A percentile compares a stretch with the other conserved stretches of the same genome.
These are phyloP conservation scores for Psettodes erumei DNA, from an alignment of 2,113 vertebrate species.

Conservation along the genomic window DNA sequence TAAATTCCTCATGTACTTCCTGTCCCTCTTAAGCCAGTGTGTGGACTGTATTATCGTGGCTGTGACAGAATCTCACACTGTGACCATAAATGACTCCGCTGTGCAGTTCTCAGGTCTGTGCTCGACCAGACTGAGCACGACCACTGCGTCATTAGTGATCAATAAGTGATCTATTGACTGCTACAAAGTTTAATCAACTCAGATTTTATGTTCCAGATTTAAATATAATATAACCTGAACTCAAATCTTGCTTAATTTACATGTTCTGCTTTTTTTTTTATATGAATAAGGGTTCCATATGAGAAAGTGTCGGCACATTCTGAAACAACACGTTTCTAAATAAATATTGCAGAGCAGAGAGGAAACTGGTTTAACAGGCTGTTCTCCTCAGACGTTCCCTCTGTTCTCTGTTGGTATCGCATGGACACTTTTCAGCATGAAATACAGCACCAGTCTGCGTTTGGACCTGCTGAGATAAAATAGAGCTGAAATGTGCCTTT, in stretches of 20 bases:
- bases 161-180: background rate
- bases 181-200: background rate
- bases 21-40: slow-evolving; percentile 66
- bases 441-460: slow-evolving; percentile 67
- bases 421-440: slow-evolving; percentile 57
- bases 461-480: slow-evolving; percentile 73
- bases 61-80: slow-evolving; percentile 77
- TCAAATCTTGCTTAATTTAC: background rate
- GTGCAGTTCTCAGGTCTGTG: background rate
- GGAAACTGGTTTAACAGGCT: slow-evolving; percentile 48
- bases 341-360: slow-evolving; percentile 23
- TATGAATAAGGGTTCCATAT: background rate
- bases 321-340: slow-evolving; percentile 33
- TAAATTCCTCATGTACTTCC: slow-evolving; percentile 79
- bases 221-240: background rate
- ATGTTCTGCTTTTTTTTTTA: background rate
- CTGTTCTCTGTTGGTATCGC: slow-evolving; percentile 27
- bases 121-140: slow-evolving; percentile 13
- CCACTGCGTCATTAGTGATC: slow-evolving; percentile 12
- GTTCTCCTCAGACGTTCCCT: slow-evolving; percentile 28
- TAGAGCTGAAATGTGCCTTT: slow-evolving; percentile 69
- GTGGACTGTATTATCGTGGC: slow-evolving; percentile 64
- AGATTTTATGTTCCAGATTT: background rate
- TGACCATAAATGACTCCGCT: slow-evolving; percentile 70
- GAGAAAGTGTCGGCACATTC: background rate